Conservation (phyloP, 2,113 vertebrate species). For the Amphilophus citrinellus region DNA sequence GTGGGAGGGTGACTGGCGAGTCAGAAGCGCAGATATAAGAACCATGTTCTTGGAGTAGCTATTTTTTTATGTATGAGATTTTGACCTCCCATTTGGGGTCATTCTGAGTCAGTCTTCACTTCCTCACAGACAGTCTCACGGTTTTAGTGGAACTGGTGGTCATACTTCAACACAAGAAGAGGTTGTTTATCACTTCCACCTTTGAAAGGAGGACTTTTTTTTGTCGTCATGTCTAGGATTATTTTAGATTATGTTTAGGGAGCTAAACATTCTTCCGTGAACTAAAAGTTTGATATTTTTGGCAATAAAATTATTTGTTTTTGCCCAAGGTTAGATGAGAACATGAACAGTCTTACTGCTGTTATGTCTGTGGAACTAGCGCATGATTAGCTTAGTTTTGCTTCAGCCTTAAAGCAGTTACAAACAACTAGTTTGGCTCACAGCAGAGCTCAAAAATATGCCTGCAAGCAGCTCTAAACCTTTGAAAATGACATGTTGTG, state of each 20-base stretch:
- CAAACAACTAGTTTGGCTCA: slow-evolving; percentile 5
- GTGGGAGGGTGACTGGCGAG: not conserved
- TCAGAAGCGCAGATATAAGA: not conserved
- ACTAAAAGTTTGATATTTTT: not conserved
- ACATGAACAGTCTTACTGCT: not conserved
- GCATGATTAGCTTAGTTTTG: slow-evolving; percentile 1
- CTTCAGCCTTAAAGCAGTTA: not conserved
- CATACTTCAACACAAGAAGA: not conserved
- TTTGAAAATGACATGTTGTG: not conserved
- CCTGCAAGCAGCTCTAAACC: not conserved
- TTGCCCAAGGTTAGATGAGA: not conserved
- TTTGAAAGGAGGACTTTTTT: not conserved
- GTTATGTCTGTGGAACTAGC: slow-evolving; percentile 8
- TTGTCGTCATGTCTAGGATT: not conserved
- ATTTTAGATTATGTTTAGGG: not conserved
- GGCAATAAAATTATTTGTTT: not conserved
- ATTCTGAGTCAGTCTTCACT: not conserved
- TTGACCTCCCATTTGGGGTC: not conserved
- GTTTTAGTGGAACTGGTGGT: not conserved
- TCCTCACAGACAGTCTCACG: not conserved
- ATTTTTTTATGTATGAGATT: not conserved
- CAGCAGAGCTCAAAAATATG: not conserved
- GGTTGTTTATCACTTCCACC: not conserved
- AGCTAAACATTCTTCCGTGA: not conserved
- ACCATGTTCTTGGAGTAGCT: not conserved